Base-by-base conservation (phyloP, 2,888 invertebrate species). In the Meganola albula region DNA sequence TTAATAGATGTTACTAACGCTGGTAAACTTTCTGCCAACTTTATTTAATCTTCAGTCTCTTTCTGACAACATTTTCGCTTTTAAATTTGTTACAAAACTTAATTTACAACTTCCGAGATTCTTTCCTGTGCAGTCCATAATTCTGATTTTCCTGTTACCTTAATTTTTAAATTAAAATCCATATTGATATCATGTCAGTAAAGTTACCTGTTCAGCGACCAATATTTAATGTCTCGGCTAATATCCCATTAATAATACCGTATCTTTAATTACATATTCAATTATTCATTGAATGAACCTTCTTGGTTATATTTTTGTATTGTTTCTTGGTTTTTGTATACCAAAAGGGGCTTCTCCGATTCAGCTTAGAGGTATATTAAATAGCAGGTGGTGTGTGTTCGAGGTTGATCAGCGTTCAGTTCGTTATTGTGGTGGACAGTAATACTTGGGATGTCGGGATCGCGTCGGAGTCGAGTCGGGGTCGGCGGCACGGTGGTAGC, bases 361-460 rank as follows among this genome's bases (percentile, higher is more conserved):
- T 46, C 43, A 43, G 33, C 34, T 31, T 30, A 31, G 31, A 40
- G 35, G 29, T 36, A 39, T 40, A 46, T 41, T 48, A 46, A 48
- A 44, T 50, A 48, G 53, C 46, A 59, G 48, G 42, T 52, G 48
- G 36, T 43, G 44, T 47, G 51, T 56, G 48, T 49, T 37, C 37
- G 33, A 21, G 57, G 56, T 58, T 65, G 68, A 69, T 68, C 60
- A 58, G 53, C 45, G 63, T 56, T 59, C 48, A 50, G 53, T 65
- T 60, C 55, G 64, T 61, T 72, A 71, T 73, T 67, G 63, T 60
- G 52, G 58, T 57, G 57, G 55, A 47, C 57, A 61, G 58, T 56
- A 59, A 60, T 66, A 63, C 57, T 57, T 60, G 44, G 58, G 51
- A 57, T n/a, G n/a, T 62, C 54, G 64, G 57, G 46, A 60, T 45